Conservation (phyloP, 2,113 vertebrate species). For the Neolamprologus toae region DNA sequence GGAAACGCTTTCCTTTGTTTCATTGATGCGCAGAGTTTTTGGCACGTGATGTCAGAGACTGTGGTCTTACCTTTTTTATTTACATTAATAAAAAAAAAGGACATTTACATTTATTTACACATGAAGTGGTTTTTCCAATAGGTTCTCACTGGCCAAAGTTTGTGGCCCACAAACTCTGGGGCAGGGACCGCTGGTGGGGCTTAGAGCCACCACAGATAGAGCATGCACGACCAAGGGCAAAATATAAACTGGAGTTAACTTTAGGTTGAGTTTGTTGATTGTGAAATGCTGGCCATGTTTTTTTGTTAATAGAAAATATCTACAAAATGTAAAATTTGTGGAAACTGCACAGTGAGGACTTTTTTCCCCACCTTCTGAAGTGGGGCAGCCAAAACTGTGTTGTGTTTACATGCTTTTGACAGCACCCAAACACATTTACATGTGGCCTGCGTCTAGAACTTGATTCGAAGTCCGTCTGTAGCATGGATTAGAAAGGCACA, state of each 20-base stretch:
- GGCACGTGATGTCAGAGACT: background rate
- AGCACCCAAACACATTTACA: background rate
- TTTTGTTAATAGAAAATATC: background rate
- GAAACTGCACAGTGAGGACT: background rate
- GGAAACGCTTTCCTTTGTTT: background rate
- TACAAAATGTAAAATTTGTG: background rate
- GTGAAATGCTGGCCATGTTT: background rate
- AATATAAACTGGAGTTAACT: background rate
- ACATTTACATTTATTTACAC: background rate
- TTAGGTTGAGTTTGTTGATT: background rate
- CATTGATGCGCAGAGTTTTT: background rate
- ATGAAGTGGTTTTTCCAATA: background rate
- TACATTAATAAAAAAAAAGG: background rate
- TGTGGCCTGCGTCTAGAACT: accelerated
- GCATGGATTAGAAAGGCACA: background rate
- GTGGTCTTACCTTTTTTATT: background rate
- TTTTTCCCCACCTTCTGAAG: background rate
- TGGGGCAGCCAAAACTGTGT: background rate
- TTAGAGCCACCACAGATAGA: background rate
- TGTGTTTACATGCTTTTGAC: background rate
- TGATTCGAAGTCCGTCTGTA: background rate
- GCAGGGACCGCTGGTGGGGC: background rate
- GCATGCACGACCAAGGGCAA: background rate
- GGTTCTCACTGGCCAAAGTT: background rate
- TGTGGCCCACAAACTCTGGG: background rate